Evolutionary conservation across 1,140 invertebrate species (phyloP).

Genomic region (Drosophila kurseongensis): DNA sequence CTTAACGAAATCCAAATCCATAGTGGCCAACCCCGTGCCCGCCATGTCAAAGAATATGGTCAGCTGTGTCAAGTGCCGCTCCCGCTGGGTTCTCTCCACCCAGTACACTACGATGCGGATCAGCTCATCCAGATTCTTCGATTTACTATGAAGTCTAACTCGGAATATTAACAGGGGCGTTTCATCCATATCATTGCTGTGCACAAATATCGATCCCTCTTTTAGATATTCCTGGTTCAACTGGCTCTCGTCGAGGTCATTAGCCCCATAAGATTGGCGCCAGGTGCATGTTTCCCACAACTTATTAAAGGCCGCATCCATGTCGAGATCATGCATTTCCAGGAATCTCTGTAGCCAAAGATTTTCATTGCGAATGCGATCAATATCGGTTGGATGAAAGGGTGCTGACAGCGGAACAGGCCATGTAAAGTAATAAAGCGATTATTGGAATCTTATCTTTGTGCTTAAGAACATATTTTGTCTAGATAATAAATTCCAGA

Average conservation of each 20-base stretch:
- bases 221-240: slow-evolving; percentile 90
- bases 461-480: neutral
- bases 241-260: slow-evolving; percentile 90
- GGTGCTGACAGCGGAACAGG: slow-evolving; percentile 30
- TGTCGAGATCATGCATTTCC: slow-evolving; percentile 88
- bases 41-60: slow-evolving; percentile 96
- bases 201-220: slow-evolving; percentile 90
- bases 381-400: slow-evolving; percentile 89
- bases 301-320: slow-evolving; percentile 89
- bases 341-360: slow-evolving; percentile 90
- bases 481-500: neutral
- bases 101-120: slow-evolving; percentile 94
- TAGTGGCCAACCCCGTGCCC: slow-evolving; percentile 92
- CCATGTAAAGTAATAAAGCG: neutral
- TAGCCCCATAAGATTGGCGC: slow-evolving; percentile 92
- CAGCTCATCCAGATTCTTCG: slow-evolving; percentile 89
- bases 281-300: slow-evolving; percentile 93
- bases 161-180: slow-evolving; percentile 91
- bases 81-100: slow-evolving; percentile 93
- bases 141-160: slow-evolving; percentile 91
- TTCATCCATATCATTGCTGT: slow-evolving; percentile 92
- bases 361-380: slow-evolving; percentile 88
- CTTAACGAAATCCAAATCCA: slow-evolving; percentile 95
- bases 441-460: slow-evolving; percentile 22
- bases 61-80: slow-evolving; percentile 91